Evolutionary conservation across 2,797 vertebrate genomes (phyloP), one percentile per base, ranked within the genome.

Genomic region (Pempheris klunzingeri): DNA sequence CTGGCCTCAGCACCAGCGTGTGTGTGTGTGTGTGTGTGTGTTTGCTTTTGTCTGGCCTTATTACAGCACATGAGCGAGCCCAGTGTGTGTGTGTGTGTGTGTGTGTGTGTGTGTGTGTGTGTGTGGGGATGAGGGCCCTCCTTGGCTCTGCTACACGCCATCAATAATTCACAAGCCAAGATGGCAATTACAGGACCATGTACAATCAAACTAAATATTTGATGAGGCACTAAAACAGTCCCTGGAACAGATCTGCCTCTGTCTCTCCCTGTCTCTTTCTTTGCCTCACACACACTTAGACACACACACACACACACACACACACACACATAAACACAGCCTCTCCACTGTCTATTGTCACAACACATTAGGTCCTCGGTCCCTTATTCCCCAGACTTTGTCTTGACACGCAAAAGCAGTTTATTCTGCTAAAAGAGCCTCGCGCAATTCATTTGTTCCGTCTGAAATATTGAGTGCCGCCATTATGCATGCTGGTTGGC

Each of bases 121-220:
- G 80, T 63, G 58, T 62, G 80, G 59, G 75, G 10, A 39, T 47
- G 69, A 34, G 74, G 86, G 77, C 80, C 66, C 88, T 91, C 88
- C 87, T 82, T 84, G 77, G 90, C 93, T 92, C 89, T 88, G 88
- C 94, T 93, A 93, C 92, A 94, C 76, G 54, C 77, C 91, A 94
- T 95, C 92, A 95, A 96, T 95, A 94, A 96, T 96, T 95, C 93
- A 96, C 88, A 61, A 92, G 91, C 92, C 92, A 92, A 94, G 93
- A 94, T 94, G 92, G 94, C 95, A 94, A 94, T 95, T 95, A 95
- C 94, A 95, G 93, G 91, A 92, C 86, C 93, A 88, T 95, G 93
- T 94, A 96, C 94, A 95, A 96, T 95, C 95, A 96, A 88, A 94
- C 92, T 95, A 94, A 96, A 96, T 96, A 95, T 95, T 96, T 95